Evolutionary conservation across 2,888 invertebrate species (phyloP).

Genomic region (Ptychoptera albimana): DNA sequence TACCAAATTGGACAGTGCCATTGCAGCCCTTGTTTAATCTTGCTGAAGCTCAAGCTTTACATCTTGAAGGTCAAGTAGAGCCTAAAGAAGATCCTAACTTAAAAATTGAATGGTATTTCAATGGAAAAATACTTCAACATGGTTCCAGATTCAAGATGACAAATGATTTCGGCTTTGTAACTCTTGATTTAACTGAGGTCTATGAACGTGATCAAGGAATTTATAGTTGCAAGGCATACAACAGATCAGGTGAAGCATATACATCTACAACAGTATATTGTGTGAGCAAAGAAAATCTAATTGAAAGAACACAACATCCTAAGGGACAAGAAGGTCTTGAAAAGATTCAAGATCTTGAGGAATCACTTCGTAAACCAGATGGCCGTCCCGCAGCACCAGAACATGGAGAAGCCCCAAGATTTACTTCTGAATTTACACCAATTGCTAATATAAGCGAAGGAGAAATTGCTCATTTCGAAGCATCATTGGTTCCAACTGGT

Average conservation of each 20-base stretch:
- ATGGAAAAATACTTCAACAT: conserved; percentile 73
- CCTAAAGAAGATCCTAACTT: conserved; percentile 85
- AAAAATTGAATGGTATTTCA: conserved; percentile 88
- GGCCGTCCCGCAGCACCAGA: conserved; percentile 52
- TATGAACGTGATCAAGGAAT: conserved; percentile 89
- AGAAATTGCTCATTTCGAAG: conserved; percentile 95
- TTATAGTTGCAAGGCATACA: conserved; percentile 81
- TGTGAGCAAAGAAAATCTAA: conserved; percentile 62
- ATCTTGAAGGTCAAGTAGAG: conserved; percentile 87
- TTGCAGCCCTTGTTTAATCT: conserved; percentile 64
- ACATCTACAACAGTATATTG: conserved; percentile 81
- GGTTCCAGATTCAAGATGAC: conserved; percentile 83
- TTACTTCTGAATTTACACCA: conserved; percentile 74
- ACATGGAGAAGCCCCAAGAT: conserved; percentile 70
- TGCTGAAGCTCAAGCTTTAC: conserved; percentile 68
- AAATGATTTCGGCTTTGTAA: conserved; percentile 92
- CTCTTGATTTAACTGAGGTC: conserved; percentile 79
- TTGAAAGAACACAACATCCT: conserved; percentile 83
- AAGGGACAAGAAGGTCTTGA: conserved; percentile 87
- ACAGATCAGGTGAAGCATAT: conserved; percentile 79
- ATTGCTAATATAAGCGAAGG: conserved; percentile 78
- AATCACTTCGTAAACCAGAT: conserved; percentile 60
- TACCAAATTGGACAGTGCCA: conserved; percentile 76
- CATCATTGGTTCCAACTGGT: conserved; percentile 83
- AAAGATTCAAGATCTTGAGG: conserved; percentile 81